Conservation (phyloP, 2,113 vertebrate species). For the Aspiorhynchus laticeps region DNA sequence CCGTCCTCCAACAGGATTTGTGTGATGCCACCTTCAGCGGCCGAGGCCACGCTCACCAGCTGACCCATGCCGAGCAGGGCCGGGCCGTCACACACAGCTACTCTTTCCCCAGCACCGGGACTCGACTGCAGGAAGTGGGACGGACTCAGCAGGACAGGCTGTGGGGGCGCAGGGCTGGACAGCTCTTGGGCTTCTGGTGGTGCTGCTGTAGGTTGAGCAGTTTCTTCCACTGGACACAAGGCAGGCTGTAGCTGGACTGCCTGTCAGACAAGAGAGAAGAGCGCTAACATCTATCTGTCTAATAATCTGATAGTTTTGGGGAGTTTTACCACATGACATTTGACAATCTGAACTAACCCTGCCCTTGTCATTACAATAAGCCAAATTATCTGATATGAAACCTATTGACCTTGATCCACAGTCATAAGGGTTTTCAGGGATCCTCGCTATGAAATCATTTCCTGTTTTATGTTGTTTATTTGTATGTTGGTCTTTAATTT, state of each 20-base stretch:
- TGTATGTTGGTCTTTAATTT: neutral
- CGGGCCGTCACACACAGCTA: constrained; percentile 63
- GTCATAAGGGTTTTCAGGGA: neutral
- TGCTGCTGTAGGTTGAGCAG: constrained; percentile 66
- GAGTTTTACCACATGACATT: neutral
- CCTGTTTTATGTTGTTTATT: neutral
- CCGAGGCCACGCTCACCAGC: constrained; percentile 66
- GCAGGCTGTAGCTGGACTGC: constrained; percentile 75
- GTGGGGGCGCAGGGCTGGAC: constrained; percentile 61
- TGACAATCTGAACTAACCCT: neutral
- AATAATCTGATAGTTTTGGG: neutral
- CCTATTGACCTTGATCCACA: neutral
- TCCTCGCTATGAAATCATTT: neutral
- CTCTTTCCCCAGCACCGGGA: constrained; percentile 59
- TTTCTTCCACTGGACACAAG: constrained; percentile 70
- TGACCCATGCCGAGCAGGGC: constrained; percentile 69
- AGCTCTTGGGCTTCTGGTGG: constrained; percentile 65
- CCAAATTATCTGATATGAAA: neutral
- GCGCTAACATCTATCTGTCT: neutral
- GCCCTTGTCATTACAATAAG: neutral
- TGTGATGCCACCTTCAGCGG: constrained; percentile 62
- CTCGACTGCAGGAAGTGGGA: constrained; percentile 64
- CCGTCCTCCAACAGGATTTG: constrained; percentile 76
- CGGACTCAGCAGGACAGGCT: constrained; percentile 66
- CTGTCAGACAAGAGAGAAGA: constrained; percentile 23